Conservation (phyloP, 1,140 invertebrate species). For the Rhyacophila brunnea region DNA sequence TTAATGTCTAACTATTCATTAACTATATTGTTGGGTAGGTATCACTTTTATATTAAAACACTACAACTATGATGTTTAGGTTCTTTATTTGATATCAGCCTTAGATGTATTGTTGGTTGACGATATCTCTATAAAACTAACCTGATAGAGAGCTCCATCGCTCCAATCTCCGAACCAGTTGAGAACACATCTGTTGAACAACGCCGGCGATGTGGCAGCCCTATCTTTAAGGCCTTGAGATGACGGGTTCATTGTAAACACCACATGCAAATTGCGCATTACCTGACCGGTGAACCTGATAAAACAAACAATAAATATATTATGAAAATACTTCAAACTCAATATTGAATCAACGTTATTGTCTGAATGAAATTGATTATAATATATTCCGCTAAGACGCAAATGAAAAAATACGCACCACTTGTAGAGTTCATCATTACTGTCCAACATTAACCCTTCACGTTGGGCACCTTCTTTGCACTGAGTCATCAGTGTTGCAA, state of each 20-base stretch:
- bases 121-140: too few species aligned
- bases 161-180: slow-evolving; percentile 99
- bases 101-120: too few species aligned
- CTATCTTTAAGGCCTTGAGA: slow-evolving; percentile 97
- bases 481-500: slow-evolving; percentile 98
- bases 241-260: slow-evolving; percentile 99
- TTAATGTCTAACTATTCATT: too few species aligned
- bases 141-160: slow-evolving; percentile 93
- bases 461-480: slow-evolving; percentile 98
- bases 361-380: too few species aligned
- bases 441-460: slow-evolving; percentile 98
- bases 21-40: too few species aligned
- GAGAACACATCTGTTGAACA: slow-evolving; percentile 99
- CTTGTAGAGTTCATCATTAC: slow-evolving; percentile 97
- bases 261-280: slow-evolving; percentile 98
- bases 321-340: neutral
- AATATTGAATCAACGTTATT: neutral
- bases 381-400: too few species aligned
- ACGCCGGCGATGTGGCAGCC: slow-evolving; percentile 96
- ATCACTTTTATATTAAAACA: too few species aligned
- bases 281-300: slow-evolving; percentile 93
- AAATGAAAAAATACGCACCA: slow-evolving; percentile 59
- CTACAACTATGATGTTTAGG: too few species aligned
- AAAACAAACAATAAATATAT: slow-evolving; percentile 38
- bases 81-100: too few species aligned